Percentiles rank a stretch among this genome's conserved stretches.
Conservation (phyloP, 2,797 vertebrate species). For the Gymnoscopelus microlampas region DNA sequence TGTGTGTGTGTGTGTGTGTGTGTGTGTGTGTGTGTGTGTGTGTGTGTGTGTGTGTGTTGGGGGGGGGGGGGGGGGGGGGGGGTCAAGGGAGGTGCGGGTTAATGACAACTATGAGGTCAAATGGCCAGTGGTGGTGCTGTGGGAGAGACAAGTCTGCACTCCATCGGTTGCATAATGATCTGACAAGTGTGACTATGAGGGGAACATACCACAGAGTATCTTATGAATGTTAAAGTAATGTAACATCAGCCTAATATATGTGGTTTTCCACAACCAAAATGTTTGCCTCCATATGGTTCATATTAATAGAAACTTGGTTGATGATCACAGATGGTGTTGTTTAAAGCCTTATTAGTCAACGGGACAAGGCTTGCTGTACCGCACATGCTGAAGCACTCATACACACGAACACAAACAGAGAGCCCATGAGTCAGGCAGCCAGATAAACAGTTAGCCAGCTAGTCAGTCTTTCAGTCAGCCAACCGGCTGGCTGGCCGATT, state of each 20-base stretch:
- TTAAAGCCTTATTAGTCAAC: constrained; percentile 67
- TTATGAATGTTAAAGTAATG: constrained; percentile 26
- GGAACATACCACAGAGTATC: constrained; percentile 6
- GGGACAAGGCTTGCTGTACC: constrained; percentile 42
- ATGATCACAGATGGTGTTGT: constrained; percentile 67
- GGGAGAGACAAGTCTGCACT: constrained; percentile 43
- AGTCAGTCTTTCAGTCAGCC: constrained; percentile 27
- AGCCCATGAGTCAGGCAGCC: constrained; percentile 17
- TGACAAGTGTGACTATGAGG: constrained; percentile 32
- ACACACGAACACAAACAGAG: too few species aligned
- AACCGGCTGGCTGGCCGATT: not conserved
- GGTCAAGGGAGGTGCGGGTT: constrained; percentile 59
- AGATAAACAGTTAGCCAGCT: constrained; percentile 28
- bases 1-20: too few species aligned
- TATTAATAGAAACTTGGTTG: constrained; percentile 57
- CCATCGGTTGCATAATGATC: constrained; percentile 42
- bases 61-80: constrained; percentile 44
- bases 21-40: too few species aligned
- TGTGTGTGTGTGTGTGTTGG: constrained; percentile 3
- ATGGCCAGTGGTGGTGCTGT: constrained; percentile 15
- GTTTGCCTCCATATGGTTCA: constrained; percentile 64
- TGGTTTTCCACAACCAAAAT: constrained; percentile 44
- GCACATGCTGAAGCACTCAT: constrained; percentile 16
- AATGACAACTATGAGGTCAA: constrained; percentile 74
- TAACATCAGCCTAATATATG: constrained; percentile 43